Conservation (phyloP, 2,888 invertebrate species). For the Latheticus oryzae region DNA sequence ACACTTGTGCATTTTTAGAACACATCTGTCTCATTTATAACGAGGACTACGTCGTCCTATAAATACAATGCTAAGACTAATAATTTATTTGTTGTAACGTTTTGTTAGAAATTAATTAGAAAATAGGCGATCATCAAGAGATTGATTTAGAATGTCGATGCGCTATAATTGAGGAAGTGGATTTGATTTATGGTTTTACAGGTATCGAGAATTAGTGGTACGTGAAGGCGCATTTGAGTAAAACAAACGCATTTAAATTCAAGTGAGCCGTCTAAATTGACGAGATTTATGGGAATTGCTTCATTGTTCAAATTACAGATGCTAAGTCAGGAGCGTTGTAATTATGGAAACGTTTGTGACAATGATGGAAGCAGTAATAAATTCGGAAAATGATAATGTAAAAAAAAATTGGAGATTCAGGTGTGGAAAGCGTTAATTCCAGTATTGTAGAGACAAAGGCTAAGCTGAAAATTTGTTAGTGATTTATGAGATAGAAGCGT, state of each 20-base stretch:
- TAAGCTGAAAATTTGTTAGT: conserved; percentile 36
- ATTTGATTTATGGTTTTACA: conserved; percentile 31
- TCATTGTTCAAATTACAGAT: conserved; percentile 44
- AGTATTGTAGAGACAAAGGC: conserved; percentile 31
- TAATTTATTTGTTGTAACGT: conserved; percentile 18
- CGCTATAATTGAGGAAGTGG: conserved; percentile 24
- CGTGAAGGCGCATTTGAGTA: conserved; percentile 38
- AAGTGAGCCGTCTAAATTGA: conserved; percentile 40
- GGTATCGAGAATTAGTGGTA: conserved; percentile 35
- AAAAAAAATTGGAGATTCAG: conserved; percentile 34
- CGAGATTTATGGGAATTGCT: conserved; percentile 41
- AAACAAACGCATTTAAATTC: conserved; percentile 42
- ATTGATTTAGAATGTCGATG: conserved; percentile 22
- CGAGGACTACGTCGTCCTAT: conserved; percentile 23
- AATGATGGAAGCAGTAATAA: conserved; percentile 36
- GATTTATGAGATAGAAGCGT: conserved; percentile 27
- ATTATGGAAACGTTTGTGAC: conserved; percentile 39
- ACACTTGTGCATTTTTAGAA: conserved; percentile 30
- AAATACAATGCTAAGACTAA: conserved; percentile 24
- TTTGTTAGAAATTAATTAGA: conserved; percentile 29
- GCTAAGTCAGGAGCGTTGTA: conserved; percentile 40
- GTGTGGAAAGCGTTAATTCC: conserved; percentile 32
- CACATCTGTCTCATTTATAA: conserved; percentile 23
- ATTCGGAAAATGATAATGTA: conserved; percentile 28
- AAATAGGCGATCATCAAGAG: conserved; percentile 18